Evolutionary conservation across 2,797 vertebrate species (phyloP).

Genomic region (Limosa lapponica): DNA sequence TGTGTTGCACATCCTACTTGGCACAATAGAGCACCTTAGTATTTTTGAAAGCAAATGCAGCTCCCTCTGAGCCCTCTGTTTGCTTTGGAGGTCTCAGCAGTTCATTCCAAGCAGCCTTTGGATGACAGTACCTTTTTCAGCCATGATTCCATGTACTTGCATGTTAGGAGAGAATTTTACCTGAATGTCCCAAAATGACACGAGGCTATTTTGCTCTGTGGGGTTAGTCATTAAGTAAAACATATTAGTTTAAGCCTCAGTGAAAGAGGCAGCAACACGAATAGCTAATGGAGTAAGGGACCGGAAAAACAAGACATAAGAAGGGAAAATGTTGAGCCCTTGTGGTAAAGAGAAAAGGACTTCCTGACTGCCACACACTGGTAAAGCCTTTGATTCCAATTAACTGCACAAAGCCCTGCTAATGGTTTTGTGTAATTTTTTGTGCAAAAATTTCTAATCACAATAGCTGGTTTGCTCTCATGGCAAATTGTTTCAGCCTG

Average conservation of each 20-base stretch:
- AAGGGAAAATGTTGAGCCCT: background rate
- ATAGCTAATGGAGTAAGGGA: background rate
- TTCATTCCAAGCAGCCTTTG: background rate
- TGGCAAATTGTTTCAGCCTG: background rate
- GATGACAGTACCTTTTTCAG: background rate
- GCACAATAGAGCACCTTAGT: background rate
- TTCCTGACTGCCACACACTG: background rate
- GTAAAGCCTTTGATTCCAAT: background rate
- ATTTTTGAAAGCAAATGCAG: background rate
- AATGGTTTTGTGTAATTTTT: background rate
- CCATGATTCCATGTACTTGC: background rate
- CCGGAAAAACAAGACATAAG: background rate
- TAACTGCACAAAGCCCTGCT: background rate
- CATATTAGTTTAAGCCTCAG: background rate
- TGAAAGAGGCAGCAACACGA: background rate
- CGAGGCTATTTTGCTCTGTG: background rate
- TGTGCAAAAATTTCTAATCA: background rate
- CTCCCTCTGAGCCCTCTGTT: background rate
- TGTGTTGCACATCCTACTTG: background rate
- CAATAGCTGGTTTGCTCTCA: background rate
- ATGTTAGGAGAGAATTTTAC: background rate
- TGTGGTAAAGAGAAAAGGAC: background rate
- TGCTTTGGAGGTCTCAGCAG: background rate
- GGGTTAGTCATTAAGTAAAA: background rate
- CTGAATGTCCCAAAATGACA: background rate